Evolutionary conservation across 2,888 invertebrate genomes (phyloP).

Genomic region (Helicoverpa assulta): DNA sequence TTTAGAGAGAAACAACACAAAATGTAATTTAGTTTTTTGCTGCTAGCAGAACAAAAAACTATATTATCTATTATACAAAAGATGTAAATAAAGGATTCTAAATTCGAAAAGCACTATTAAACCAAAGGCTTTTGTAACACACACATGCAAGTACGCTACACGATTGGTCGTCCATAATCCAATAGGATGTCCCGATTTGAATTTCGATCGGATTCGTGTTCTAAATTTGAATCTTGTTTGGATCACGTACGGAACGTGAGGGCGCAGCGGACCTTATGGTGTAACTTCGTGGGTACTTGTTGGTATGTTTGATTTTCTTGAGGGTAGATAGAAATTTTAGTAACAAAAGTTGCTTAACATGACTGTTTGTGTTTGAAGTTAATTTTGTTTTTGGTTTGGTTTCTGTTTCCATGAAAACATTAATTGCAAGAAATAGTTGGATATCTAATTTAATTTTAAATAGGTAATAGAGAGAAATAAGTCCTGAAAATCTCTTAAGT

Average conservation of each 20-base stretch:
- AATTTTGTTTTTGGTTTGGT: too few relatives aligned
- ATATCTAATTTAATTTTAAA: too few relatives aligned
- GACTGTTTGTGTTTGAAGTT: constrained; percentile 8
- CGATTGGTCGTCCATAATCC: constrained; percentile 61
- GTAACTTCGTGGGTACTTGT: constrained; percentile 55
- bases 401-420: too few relatives aligned
- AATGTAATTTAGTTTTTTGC: too few relatives aligned
- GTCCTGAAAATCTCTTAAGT: too few relatives aligned
- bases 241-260: constrained; percentile 64
- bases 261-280: constrained; percentile 53
- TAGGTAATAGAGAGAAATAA: too few relatives aligned
- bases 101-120: constrained; percentile 52
- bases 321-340: constrained; percentile 18
- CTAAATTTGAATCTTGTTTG: constrained; percentile 65
- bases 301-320: constrained; percentile 22
- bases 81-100: constrained; percentile 17
- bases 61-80: constrained; percentile 1
- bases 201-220: constrained; percentile 65
- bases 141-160: constrained; percentile 51
- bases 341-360: too few relatives aligned
- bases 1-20: too few relatives aligned
- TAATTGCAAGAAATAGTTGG: too few relatives aligned
- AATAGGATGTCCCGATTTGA: constrained; percentile 60
- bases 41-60: too few relatives aligned
- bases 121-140: constrained; percentile 49